Conservation (phyloP, 2,113 vertebrate species). For the Cryptomyrus ogoouensis region DNA sequence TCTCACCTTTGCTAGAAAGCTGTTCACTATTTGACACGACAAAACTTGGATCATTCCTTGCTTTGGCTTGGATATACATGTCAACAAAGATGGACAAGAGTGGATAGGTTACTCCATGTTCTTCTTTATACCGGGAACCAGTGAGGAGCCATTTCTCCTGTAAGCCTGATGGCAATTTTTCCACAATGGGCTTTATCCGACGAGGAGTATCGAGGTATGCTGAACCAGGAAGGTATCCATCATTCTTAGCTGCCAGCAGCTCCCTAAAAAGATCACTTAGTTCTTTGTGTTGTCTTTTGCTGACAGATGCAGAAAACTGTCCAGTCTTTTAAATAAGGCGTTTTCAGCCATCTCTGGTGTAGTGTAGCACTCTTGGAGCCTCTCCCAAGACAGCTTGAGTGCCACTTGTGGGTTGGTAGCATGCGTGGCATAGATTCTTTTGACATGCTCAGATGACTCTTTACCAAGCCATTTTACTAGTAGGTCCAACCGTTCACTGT, state of each 20-base stretch:
- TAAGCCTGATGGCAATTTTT: conserved; percentile 19
- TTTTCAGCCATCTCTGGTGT: conserved; percentile 28
- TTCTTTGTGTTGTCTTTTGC: conserved; percentile 22
- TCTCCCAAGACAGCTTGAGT: background rate
- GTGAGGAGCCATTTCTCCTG: conserved; percentile 20
- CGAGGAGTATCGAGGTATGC: conserved; percentile 26
- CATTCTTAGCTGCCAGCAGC: conserved; percentile 20
- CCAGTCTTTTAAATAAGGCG: conserved; percentile 28
- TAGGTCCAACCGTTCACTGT: conserved; percentile 37
- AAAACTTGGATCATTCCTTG: background rate
- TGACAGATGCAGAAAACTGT: conserved; percentile 16
- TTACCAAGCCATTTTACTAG: conserved; percentile 37
- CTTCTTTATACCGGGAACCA: conserved; percentile 16
- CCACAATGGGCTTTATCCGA: conserved; percentile 21
- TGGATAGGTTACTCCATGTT: background rate
- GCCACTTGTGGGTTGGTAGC: conserved; percentile 18
- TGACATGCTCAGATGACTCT: conserved; percentile 33
- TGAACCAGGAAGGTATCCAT: conserved; percentile 25
- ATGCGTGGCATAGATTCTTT: conserved; percentile 22
- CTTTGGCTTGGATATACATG: background rate
- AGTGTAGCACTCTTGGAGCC: conserved; percentile 31
- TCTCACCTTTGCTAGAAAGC: background rate
- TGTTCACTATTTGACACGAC: background rate
- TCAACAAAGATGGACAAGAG: background rate
- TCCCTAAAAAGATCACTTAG: conserved; percentile 34